Conservation (phyloP, 1,140 invertebrate species). For the Solen grandis region DNA sequence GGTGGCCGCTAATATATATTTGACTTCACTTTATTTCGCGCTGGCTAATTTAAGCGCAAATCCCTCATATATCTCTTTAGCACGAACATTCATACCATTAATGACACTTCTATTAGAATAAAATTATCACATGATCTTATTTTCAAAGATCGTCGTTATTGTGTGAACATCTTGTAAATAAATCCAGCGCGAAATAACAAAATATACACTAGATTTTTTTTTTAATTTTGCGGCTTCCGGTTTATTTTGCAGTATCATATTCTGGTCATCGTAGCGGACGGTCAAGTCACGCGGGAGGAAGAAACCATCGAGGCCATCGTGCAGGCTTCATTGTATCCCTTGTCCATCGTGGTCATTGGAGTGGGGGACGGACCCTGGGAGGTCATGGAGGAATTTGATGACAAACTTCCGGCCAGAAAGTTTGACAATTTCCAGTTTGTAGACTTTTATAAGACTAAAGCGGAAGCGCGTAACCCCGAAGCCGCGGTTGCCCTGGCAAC, state of each 20-base stretch:
- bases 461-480: slow-evolving; percentile 74
- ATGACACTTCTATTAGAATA: too few species aligned
- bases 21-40: too few species aligned
- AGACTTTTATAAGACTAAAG: slow-evolving; percentile 78
- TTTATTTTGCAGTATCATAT: slow-evolving; percentile 80
- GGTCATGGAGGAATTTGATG: slow-evolving; percentile 82
- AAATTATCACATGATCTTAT: too few species aligned
- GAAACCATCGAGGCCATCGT: slow-evolving; percentile 81
- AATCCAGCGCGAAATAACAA: too few species aligned
- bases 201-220: too few species aligned
- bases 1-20: too few species aligned
- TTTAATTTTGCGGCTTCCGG: too few species aligned
- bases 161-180: too few species aligned
- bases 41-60: too few species aligned
- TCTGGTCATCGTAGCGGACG: slow-evolving; percentile 82
- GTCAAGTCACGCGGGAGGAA: slow-evolving; percentile 81
- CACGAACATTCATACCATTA: too few species aligned
- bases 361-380: slow-evolving; percentile 83
- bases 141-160: too few species aligned
- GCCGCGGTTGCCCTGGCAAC: slow-evolving; percentile 81
- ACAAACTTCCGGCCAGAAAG: slow-evolving; percentile 80
- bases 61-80: too few species aligned
- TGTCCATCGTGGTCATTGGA: slow-evolving; percentile 83
- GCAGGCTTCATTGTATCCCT: slow-evolving; percentile 81
- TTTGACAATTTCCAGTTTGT: slow-evolving; percentile 84